These are phyloP conservation scores for Hecatera dysodea DNA, from an alignment of 2,888 invertebrate genomes.

Conservation along the genomic window DNA sequence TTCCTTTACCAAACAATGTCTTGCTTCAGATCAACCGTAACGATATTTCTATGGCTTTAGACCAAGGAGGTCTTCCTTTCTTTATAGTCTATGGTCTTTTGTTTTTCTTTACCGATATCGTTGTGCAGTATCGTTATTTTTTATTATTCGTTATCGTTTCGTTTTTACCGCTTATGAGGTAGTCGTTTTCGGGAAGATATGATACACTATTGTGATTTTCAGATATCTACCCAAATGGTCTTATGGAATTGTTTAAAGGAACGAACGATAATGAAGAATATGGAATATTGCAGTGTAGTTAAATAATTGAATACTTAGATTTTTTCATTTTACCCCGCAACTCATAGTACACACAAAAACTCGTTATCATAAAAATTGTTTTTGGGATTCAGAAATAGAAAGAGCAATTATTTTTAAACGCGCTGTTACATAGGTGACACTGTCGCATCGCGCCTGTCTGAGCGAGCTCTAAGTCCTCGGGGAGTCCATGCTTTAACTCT, in stretches of 20 bases:
- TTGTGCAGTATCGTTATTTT: constrained; percentile 53
- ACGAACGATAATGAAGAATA: not conserved
- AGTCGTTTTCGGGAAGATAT: constrained; percentile 49
- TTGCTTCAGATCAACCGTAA: constrained; percentile 33
- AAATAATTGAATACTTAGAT: no score
- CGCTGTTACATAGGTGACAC: not conserved
- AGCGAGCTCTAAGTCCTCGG: not conserved
- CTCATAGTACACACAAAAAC: no score
- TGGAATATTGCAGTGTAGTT: no score
- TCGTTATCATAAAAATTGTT: not conserved
- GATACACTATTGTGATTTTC: constrained; percentile 30
- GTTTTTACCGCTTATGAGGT: constrained; percentile 53
- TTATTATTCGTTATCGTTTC: constrained; percentile 61
- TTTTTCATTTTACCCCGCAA: no score
- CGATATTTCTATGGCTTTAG: constrained; percentile 29
- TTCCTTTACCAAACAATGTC: constrained; percentile 32
- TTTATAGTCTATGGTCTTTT: constrained; percentile 39
- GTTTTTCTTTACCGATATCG: constrained; percentile 46
- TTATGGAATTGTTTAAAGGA: constrained; percentile 5
- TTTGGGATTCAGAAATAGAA: no score
- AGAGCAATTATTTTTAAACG: no score
- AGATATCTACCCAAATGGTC: constrained; percentile 7
- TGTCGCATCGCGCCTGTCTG: not conserved
- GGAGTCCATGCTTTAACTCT: not conserved
- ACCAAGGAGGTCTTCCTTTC: constrained; percentile 14